phyloP scores from a whole-genome alignment of 30 jellyfish, hydroid and myxozoan species.

The Aurelia sp. region DNA sequence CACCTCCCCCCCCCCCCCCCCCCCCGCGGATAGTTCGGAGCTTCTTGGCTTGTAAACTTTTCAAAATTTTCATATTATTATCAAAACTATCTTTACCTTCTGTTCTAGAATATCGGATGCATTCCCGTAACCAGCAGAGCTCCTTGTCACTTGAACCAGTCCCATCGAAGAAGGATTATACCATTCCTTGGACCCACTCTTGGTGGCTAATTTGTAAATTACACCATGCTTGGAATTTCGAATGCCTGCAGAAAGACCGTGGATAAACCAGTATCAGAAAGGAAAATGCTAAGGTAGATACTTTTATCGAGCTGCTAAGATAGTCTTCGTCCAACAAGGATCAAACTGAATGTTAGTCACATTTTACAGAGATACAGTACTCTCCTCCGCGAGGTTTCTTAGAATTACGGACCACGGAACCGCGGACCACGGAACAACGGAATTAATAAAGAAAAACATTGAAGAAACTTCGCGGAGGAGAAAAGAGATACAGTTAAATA shows the following conservation, averaged over 20 bases:
- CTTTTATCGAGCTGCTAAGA: background rate
- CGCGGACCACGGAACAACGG: too few relatives aligned
- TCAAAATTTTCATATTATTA: too few relatives aligned
- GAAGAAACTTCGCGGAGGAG: too few relatives aligned
- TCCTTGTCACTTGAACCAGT: constrained; percentile 51
- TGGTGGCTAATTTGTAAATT: constrained; percentile 36
- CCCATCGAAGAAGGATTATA: constrained; percentile 60
- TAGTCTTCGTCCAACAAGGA: background rate
- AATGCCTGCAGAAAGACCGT: background rate
- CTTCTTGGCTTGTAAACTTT: too few relatives aligned
- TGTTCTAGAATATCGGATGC: constrained; percentile 66
- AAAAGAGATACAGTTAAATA: too few relatives aligned
- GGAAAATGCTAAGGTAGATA: background rate
- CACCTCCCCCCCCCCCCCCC: too few relatives aligned
- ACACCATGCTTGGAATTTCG: constrained; percentile 46
- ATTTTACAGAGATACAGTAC: too few relatives aligned
- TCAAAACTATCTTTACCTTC: constrained; percentile 20
- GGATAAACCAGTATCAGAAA: background rate
- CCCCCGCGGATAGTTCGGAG: too few relatives aligned
- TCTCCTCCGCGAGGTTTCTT: too few relatives aligned
- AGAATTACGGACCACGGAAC: too few relatives aligned
- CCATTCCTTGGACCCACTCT: constrained; percentile 40
- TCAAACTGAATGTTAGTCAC: background rate
- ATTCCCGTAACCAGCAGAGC: constrained; percentile 80
- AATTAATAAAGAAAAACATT: too few relatives aligned